These are phyloP conservation scores for Hirtodrosophila alboralis DNA, from an alignment of 2,888 invertebrate genomes.

Conservation along the genomic window DNA sequence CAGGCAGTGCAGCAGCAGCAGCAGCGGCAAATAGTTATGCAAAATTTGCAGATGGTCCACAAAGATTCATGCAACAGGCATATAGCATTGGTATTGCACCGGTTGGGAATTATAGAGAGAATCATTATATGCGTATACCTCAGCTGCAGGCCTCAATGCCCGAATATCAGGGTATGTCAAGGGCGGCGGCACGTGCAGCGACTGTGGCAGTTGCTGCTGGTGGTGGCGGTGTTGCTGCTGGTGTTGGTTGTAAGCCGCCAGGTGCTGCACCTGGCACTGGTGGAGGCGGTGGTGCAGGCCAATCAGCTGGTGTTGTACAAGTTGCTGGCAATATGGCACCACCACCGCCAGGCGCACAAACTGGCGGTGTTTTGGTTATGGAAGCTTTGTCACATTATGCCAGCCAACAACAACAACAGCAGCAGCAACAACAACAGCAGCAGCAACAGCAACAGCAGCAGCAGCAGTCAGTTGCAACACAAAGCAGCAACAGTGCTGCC, in stretches of 20 bases:
- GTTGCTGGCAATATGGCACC: slow-evolving; percentile 64
- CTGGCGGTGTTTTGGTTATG: slow-evolving; percentile 70
- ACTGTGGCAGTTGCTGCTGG: slow-evolving; percentile 66
- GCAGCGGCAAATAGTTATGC: slow-evolving; percentile 82
- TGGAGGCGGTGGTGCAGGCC: slow-evolving; percentile 19
- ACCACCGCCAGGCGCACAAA: slow-evolving; percentile 60
- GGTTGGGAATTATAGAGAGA: slow-evolving; percentile 82
- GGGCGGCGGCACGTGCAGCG: slow-evolving; percentile 71
- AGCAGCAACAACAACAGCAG: slow-evolving; percentile 9
- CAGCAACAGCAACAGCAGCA: slow-evolving; percentile 4
- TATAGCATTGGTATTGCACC: slow-evolving; percentile 82
- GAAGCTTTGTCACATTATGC: slow-evolving; percentile 67
- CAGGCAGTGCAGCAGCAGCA: slow-evolving; percentile 80
- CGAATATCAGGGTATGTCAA: slow-evolving; percentile 81
- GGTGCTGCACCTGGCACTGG: slow-evolving; percentile 26
- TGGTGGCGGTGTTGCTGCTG: slow-evolving; percentile 36
- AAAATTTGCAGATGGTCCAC: slow-evolving; percentile 82
- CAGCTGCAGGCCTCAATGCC: slow-evolving; percentile 79
- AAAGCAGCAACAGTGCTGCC: no score
- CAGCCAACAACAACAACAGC: slow-evolving; percentile 49
- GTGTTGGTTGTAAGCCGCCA: slow-evolving; percentile 54
- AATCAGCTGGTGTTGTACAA: slow-evolving; percentile 60
- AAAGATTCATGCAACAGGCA: slow-evolving; percentile 83
- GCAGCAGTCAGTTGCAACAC: no score
- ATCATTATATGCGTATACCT: slow-evolving; percentile 83